Evolutionary conservation across 2,797 vertebrate species (phyloP), one percentile per base, ranked within the genome.

Genomic region (Chelon auratus): DNA sequence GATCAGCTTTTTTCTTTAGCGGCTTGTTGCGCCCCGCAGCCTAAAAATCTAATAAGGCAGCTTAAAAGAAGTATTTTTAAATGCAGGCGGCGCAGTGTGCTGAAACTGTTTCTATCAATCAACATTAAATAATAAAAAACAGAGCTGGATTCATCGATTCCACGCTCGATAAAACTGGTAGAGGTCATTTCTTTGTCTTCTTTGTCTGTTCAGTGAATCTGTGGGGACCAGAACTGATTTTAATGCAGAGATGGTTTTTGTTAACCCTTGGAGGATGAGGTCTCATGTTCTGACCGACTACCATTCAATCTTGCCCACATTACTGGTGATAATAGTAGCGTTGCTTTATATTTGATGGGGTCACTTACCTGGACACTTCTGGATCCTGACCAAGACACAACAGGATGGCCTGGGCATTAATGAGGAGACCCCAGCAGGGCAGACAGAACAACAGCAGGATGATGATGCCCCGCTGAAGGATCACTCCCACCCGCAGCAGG

Each of bases 391-490:
- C 90, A 84, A 95, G 74, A 40, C 94, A 91, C n/a, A 96, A 86
- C 52, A 97, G 91, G 64, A 97, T 81, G 30, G 64, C 77, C 82
- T 96, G 83, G 0, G 96, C 93, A 77, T 98, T 98, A 84, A 98
- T 79, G 74, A 97, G 96, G 65, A 97, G 65, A 0, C 93, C 96
- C 96, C 97, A 98, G 90, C 97, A 98, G 11, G 96, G 96, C 55
- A 96, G 93, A 84, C 96, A 97, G 90, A 94, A 96, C 14, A 97
- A 85, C 30, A 96, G 91, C 52, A 98, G 93, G 66, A 97, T 95
- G 61, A 97, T 81, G 37, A 89, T 63, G 3, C 95, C 89, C 0
- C 92, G 86, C 86, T 98, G 97, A 52, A 97, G 92, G 78, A 97
- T 96, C 76, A 95, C 91, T 2, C 96, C 97, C 61, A 97, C 94